Evolutionary conservation across 2,797 vertebrate species (phyloP), one percentile per base, ranked within the genome.

Genomic region (Cirrhinus molitorella): DNA sequence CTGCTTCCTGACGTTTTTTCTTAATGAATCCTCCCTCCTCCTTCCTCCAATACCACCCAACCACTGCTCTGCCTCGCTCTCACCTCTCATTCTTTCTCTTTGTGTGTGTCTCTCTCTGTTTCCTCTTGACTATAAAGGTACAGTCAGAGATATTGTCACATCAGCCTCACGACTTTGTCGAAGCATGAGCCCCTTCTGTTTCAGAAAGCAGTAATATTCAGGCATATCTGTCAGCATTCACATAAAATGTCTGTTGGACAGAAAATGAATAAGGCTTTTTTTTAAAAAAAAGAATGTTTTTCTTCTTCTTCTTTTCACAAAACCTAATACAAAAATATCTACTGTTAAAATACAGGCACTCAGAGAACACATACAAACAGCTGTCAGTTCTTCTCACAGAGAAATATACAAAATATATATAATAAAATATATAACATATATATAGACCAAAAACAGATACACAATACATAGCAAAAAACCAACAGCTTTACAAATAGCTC

Each of bases 321-420:
- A 78, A 49, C 37, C 71, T 61, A 9, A 61, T 88, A 75, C 34
- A 77, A 85, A 87, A 85, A 85, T 82, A 84, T 23, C 75, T 40
- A 81, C 84, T 83, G 49, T 84, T 59, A 49, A 85, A 87, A 83
- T 66, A 86, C 82, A 84, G 85, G 82, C 87, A 86, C 76, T 85
- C 47, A 74, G 65, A 85, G n/a, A 78, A 83, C 70, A 80, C 40
- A 85, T 76, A 80, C 40, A 77, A 80, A 78, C 40, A 83, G 63
- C 74, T 55, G 74, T 59, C 25, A 25, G 13, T 63, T 84, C n/a
- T 75, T 73, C 72, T 87, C 78, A 83, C 73, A 28, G 68, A 80
- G 51, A 85, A 86, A 79, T 68, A 85, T 53, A 53, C 45, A 37
- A 81, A 49, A 28, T 59, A 23, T 37, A 49, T 79, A 80, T 63